A percentile compares a stretch with the other conserved stretches of the same genome.
Evolutionary conservation across 2,888 invertebrate genomes (phyloP).

Genomic region (Stenchaetothrips biformis): DNA sequence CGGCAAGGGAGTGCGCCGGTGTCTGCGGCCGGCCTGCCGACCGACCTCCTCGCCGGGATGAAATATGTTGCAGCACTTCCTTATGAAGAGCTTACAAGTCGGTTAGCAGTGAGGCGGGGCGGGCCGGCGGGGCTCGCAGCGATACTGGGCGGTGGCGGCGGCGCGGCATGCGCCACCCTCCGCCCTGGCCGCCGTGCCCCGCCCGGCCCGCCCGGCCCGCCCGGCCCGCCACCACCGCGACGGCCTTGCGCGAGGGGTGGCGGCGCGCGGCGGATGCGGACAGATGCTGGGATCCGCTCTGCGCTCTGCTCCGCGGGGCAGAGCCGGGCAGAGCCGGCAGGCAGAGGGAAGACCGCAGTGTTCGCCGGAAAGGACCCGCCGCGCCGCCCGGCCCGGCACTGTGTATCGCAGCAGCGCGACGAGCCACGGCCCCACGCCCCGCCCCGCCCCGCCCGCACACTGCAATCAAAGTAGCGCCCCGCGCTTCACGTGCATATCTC

Average conservation of each 20-base stretch:
- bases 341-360: not conserved
- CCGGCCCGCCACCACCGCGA: conserved; percentile 28
- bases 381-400: too few species aligned
- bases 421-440: conserved; percentile 32
- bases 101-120: not conserved
- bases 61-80: conserved; percentile 19
- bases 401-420: conserved; percentile 34
- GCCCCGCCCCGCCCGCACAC: not conserved
- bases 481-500: not conserved
- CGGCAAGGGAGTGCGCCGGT: not conserved
- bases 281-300: not conserved
- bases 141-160: not conserved
- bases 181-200: conserved; percentile 26
- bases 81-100: conserved; percentile 25
- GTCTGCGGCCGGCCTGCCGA: conserved; percentile 27
- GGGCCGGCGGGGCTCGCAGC: not conserved
- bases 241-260: conserved; percentile 28
- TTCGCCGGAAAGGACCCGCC: not conserved
- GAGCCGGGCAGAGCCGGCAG: not conserved
- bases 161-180: conserved; percentile 26
- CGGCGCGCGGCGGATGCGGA: not conserved
- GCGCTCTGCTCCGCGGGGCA: not conserved
- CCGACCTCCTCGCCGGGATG: not conserved
- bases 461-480: not conserved
- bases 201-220: not conserved